Evolutionary conservation across 2,797 vertebrate genomes (phyloP), one percentile per base, ranked within the genome.

Genomic region (Clarias fuscus): DNA sequence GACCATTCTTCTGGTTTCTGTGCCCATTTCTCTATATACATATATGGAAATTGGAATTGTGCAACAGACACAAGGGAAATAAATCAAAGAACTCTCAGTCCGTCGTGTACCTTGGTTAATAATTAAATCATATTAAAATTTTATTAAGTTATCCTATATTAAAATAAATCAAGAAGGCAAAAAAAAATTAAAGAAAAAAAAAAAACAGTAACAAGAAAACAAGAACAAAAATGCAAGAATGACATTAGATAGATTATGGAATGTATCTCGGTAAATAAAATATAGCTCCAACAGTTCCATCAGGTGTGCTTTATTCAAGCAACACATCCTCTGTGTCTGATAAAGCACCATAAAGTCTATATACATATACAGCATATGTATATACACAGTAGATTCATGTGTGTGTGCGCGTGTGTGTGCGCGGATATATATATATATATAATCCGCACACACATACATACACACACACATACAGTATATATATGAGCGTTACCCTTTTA

Each of bases 281-380:
- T 97, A 97, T 98, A 98, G 96, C 96, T 97, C 96, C 97, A 96
- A 97, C 96, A 96, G 97, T 97, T 98, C 97, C 97, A 97, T 97
- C 96, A 97, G 95, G 94, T 97, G 96, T 97, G 97, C 98, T 99
- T 99, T 97, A 99, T 97, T 98, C 96, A 95, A 95, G 96, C 96
- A 96, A 97, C 96, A 98, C 96, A 95, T 96, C 96, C 95, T 95
- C 68, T 86, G 95, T 97, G 97, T 98, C 97, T 96, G 97, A 98
- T 98, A 98, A 99, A 99, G 97, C 98, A 98, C 97, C 97, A 95
- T 97, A 85, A 88, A 85, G 89, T 88, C 87, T 89, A 87, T 89
- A 90, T 89, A 90, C 88, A 89, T 88, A 89, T 87, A 88, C 85
- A 82, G 58, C 85, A 89, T 86, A 89, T 90, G 89, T 88, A 89